Evolutionary conservation across 35 echinoderm and acorn worm species (phyloP), one percentile per base, ranked within the genome.

Genomic region (Ophioderma brevispina): DNA sequence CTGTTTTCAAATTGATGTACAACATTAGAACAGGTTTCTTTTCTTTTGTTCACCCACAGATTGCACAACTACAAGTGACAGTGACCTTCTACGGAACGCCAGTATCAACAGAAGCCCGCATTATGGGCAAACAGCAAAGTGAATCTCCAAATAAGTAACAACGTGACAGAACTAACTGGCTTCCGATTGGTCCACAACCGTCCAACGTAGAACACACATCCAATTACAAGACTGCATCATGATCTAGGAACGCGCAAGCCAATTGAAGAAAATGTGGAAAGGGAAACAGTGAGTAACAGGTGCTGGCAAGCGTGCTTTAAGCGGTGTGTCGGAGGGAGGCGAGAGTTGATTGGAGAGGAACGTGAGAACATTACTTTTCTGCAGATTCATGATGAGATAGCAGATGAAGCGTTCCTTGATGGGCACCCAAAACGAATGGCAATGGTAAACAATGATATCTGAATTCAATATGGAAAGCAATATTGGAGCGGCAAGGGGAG

Each of bases 271-370:
- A 85, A 85, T 37, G 83, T 85, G 55, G 83, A 85, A 37, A 59
- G 32, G 13, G 63, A 35, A 23, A n/a, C n/a, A 49, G 83, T 36
- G 50, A 85, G 52, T n/a, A n/a, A n/a, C 46, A 92, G 85, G 86
- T 92, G n/a, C n/a, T n/a, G n/a, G 41, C 56, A 39, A 64, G 91
- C 91, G n/a, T 92, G 85, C 43, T 92, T 92, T 52, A 76, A 87
- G 70, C 86, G 80, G 37, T 92, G 91, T 38, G n/a, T n/a, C n/a
- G n/a, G n/a, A n/a, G n/a, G n/a, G n/a, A n/a, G 32, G 85, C 52
- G 75, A 87, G 52, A 87, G n/a, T n/a, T n/a, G 86, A 82, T 84
- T n/a, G 30, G n/a, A n/a, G 77, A 92, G 34, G 91, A 86, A 13
- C 91, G 85, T 21, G 91, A 92, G 38, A 63, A 86, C n/a, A 40